A percentile compares a stretch with the other conserved stretches of the same genome.
phyloP scores from a whole-genome alignment of 2,113 vertebrate species.

The Octodon degus region DNA sequence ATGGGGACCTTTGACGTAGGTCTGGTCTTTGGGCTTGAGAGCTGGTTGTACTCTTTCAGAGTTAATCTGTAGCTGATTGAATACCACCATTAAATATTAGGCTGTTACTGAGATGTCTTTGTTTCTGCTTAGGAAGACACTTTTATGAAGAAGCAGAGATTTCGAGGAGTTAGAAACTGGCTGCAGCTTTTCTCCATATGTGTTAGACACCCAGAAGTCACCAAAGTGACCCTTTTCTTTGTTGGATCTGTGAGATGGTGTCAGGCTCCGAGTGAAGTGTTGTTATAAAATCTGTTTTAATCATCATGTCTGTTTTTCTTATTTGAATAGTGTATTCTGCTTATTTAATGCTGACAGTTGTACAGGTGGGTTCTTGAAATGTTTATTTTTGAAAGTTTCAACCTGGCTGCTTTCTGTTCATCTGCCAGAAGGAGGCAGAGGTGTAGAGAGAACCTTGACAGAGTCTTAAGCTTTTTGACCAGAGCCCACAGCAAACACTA shows the following conservation, averaged over 20 bases:
- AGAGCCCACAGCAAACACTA: background rate
- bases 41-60: background rate
- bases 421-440: background rate
- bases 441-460: background rate
- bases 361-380: background rate
- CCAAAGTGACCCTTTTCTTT: background rate
- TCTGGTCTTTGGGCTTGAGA: background rate
- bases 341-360: background rate
- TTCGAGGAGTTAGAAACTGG: background rate
- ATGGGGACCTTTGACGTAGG: background rate
- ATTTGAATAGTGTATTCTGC: background rate
- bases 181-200: background rate
- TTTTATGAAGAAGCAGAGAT: background rate
- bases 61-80: background rate
- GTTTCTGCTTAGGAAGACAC: conserved; percentile 17
- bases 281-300: background rate
- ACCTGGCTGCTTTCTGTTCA: background rate
- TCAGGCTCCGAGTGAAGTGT: background rate
- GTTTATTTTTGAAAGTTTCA: background rate
- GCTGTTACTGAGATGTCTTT: background rate
- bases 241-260: too few relatives aligned
- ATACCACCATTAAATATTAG: background rate
- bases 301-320: background rate
- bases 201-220: background rate
- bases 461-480: background rate